Evolutionary conservation across 2,113 vertebrate genomes (phyloP).

Genomic region (Camarhynchus parvulus): DNA sequence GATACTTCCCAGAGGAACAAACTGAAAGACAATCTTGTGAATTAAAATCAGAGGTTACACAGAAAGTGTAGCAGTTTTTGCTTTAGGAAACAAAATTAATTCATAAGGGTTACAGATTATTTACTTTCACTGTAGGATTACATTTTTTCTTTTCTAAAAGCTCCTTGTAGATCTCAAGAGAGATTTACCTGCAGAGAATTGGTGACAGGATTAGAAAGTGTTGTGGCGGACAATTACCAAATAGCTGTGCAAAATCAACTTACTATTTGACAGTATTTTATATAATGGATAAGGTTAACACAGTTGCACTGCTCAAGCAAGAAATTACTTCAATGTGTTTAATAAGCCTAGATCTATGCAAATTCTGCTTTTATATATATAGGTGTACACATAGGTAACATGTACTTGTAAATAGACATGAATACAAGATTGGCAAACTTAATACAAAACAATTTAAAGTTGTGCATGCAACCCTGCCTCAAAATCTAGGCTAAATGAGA

Average conservation of each 20-base stretch:
- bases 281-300: not conserved
- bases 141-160: not conserved
- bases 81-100: not conserved
- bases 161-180: not conserved
- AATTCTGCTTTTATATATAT: not conserved
- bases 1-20: not conserved
- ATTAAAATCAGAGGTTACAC: not conserved
- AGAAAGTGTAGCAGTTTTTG: not conserved
- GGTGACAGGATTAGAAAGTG: not conserved
- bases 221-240: not conserved
- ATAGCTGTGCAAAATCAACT: not conserved
- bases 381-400: not conserved
- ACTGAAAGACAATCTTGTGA: not conserved
- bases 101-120: not conserved
- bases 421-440: not conserved
- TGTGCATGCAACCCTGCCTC: not conserved
- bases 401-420: not conserved
- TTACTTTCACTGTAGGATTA: not conserved
- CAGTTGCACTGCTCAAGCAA: not conserved
- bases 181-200: not conserved
- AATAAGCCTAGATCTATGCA: not conserved
- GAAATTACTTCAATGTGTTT: not conserved
- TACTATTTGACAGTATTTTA: not conserved
- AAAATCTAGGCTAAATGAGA: not conserved
- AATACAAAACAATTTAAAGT: not conserved